Base-by-base conservation (phyloP, 2,888 invertebrate genomes). In the Tethea ocularis region DNA sequence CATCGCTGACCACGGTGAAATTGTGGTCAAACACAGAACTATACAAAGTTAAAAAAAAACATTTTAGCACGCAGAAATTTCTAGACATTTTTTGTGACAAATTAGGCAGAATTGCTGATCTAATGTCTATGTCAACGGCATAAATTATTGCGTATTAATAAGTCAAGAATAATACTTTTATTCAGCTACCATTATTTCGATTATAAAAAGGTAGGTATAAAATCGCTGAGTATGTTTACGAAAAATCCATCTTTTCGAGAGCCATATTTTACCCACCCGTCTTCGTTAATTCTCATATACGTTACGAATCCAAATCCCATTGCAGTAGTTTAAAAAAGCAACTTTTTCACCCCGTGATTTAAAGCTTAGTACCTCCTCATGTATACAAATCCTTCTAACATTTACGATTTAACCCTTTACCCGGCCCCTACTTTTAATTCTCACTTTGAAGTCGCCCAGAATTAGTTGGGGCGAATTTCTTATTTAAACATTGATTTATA, bases 391-490 rank as follows among this genome's bases (percentile, higher is more conserved):
- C 57, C 41, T 54, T 33, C 20, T 17, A 54, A 52, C 65, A 62
- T 68, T 67, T 60, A 63, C 57, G 53, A 62, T 82, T 78, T 74
- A 73, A 74, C 77, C 82, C 81, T 81, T 77, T 80, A 74, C 66
- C 67, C 63, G 62, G 63, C 64, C 73, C 75, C 69, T 61, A 75
- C 77, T 75, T 79, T 79, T 68, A 77, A 79, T 80, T 75, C 77
- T 78, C 78, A 75, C 90, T 91, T 91, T 89, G 86, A 90, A 84
- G 89, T 89, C 85, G 67, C 74, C 68, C 68, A 64, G 82, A 83
- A 87, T 89, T 84, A 88, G 84, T 81, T 69, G 78, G 81, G 80
- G 87, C 80, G 80, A 88, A 89, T 89, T 89, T 89, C 87, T 88
- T 86, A 78, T 75, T 75, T 84, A 86, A 83, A 78, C 77, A 75